Conservation (phyloP, 2,113 vertebrate genomes). For the Oryzias curvinotus region DNA sequence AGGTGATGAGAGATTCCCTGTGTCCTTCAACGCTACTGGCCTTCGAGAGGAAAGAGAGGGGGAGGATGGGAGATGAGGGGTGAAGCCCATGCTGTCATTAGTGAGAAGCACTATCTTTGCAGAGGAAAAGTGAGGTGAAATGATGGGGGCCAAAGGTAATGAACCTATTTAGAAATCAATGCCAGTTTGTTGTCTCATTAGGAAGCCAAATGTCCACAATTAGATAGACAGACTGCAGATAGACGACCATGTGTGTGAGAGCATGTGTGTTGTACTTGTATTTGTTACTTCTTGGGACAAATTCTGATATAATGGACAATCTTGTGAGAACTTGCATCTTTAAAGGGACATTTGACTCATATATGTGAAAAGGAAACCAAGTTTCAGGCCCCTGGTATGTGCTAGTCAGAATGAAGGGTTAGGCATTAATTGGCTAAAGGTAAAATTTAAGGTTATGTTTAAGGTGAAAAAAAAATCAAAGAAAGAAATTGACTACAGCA, state of each 20-base stretch:
- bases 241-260: background rate
- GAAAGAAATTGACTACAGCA: background rate
- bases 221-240: constrained; percentile 43
- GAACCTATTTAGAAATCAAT: constrained; percentile 41
- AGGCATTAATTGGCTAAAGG: too few species aligned
- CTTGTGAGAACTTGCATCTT: too few species aligned
- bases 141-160: constrained; percentile 46
- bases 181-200: constrained; percentile 57
- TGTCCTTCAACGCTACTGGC: constrained; percentile 77
- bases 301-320: too few species aligned
- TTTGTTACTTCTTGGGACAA: too few species aligned
- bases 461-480: background rate
- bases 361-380: too few species aligned
- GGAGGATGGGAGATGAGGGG: constrained; percentile 36
- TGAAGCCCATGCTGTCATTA: constrained; percentile 27
- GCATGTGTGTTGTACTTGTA: too few species aligned
- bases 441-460: too few species aligned
- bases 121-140: constrained; percentile 34
- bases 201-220: constrained; percentile 50
- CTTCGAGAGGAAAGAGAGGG: constrained; percentile 39
- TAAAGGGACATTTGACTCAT: too few species aligned
- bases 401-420: too few species aligned
- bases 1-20: constrained; percentile 79
- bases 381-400: too few species aligned
- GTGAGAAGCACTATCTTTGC: constrained; percentile 27